Percentiles rank a stretch among this genome's conserved stretches.
Conservation (phyloP, 2,113 vertebrate species). For the Hyperoodon ampullatus region DNA sequence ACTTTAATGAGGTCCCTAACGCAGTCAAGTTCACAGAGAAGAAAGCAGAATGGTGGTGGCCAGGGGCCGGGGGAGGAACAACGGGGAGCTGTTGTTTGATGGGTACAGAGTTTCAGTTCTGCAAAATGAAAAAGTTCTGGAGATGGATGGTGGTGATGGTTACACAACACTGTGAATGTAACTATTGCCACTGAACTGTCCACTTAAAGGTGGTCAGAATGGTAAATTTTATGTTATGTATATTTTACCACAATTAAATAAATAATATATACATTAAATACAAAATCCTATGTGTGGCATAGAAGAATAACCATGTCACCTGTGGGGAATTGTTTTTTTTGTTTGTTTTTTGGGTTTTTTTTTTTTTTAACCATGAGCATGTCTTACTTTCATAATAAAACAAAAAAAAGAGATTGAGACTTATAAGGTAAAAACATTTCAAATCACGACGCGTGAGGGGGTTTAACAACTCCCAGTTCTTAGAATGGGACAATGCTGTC, state of each 20-base stretch:
- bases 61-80: not conserved
- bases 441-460: not conserved
- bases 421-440: not conserved
- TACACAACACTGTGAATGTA: not conserved
- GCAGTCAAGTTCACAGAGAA: not conserved
- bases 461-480: not conserved
- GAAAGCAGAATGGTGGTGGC: not conserved
- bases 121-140: not conserved
- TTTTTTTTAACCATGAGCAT: not conserved
- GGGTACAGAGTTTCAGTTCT: not conserved
- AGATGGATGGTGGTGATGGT: not conserved
- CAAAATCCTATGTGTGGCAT: not conserved
- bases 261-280: not conserved
- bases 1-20: not conserved
- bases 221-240: not conserved
- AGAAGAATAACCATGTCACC: not conserved
- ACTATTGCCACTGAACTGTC: not conserved
- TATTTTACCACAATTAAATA: not conserved
- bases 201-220: not conserved
- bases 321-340: not conserved
- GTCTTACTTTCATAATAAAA: conserved; percentile 32
- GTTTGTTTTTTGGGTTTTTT: not conserved
- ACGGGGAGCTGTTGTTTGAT: too few relatives aligned
- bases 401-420: not conserved
- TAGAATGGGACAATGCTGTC: not conserved